phyloP scores from a whole-genome alignment of 2,113 vertebrate species.

The Engraulis encrasicolus region DNA sequence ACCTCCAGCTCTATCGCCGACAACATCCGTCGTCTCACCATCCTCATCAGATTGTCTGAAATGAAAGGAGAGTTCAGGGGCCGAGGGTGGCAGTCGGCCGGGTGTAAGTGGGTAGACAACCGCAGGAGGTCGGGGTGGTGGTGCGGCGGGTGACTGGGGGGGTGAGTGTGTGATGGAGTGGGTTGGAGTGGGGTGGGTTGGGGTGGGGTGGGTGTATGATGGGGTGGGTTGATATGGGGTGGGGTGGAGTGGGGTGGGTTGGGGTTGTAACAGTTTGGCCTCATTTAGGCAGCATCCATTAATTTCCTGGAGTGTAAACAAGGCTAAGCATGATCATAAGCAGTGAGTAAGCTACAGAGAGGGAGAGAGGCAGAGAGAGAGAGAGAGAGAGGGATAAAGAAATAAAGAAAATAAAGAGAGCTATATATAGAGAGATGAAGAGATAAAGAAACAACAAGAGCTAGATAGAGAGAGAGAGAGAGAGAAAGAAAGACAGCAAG shows the following conservation, averaged over 20 bases:
- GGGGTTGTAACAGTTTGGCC: slow-evolving; percentile 31
- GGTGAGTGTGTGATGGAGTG: too few relatives aligned
- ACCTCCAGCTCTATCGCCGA: not conserved
- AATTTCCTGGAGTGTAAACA: slow-evolving; percentile 62
- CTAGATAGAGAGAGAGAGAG: not conserved
- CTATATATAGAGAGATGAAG: not conserved
- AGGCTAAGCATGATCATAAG: slow-evolving; percentile 64
- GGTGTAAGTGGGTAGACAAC: too few relatives aligned
- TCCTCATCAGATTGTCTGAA: not conserved
- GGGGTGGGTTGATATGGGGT: too few relatives aligned
- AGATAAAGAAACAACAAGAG: not conserved
- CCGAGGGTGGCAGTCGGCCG: not conserved
- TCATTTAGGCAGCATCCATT: slow-evolving; percentile 58
- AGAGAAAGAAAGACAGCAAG: not conserved
- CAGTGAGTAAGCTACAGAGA: slow-evolving; percentile 19
- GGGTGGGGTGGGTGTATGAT: too few relatives aligned
- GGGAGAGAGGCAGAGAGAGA: slow-evolving; percentile 22
- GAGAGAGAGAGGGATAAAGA: not conserved
- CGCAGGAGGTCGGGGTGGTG: too few relatives aligned
- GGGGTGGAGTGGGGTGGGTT: too few relatives aligned
- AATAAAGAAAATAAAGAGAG: not conserved
- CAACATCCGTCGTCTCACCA: not conserved
- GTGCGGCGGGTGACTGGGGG: too few relatives aligned
- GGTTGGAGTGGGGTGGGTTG: too few relatives aligned
- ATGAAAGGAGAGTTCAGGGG: not conserved